Percentiles rank a stretch among this genome's conserved stretches.
Conservation (phyloP, 2,797 vertebrate genomes). For the Hyperoplus lanceolatus region DNA sequence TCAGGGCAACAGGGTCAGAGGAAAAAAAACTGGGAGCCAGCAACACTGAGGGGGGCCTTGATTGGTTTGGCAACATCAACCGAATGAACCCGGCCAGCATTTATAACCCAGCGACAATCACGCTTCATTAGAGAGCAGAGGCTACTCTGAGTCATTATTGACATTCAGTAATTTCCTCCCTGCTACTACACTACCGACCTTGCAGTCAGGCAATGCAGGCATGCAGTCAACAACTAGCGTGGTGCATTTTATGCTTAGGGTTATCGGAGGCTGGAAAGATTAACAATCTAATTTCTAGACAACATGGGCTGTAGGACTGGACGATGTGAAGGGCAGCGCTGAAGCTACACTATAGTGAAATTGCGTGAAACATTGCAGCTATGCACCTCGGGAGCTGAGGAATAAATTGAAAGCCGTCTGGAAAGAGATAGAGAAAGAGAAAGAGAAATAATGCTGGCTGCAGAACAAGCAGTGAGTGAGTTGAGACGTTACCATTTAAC, state of each 20-base stretch:
- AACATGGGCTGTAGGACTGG: neutral
- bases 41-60: conserved; percentile 35
- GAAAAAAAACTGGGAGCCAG: conserved; percentile 60
- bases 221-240: conserved; percentile 45
- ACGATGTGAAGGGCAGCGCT: neutral
- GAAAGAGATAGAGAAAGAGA: conserved; percentile 33
- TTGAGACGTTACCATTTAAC: conserved; percentile 91
- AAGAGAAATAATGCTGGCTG: conserved; percentile 40
- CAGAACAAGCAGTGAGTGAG: conserved; percentile 34
- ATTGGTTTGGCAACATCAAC: conserved; percentile 71
- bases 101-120: conserved; percentile 57
- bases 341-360: neutral
- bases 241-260: conserved; percentile 45
- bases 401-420: conserved; percentile 50
- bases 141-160: conserved; percentile 62
- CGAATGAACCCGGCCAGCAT: conserved; percentile 51
- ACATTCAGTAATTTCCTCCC: conserved; percentile 46
- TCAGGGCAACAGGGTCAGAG: conserved; percentile 80
- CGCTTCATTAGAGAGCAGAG: conserved; percentile 63
- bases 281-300: conserved; percentile 37
- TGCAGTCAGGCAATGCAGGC: conserved; percentile 45
- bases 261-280: conserved; percentile 44
- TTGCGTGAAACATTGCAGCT: conserved; percentile 13
- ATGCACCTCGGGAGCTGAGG: conserved; percentile 1
- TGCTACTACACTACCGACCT: conserved; percentile 47